Percentiles rank a stretch among this genome's conserved stretches.
Conservation (phyloP, 2,113 vertebrate species). For the Tachysurus fulvidraco region DNA sequence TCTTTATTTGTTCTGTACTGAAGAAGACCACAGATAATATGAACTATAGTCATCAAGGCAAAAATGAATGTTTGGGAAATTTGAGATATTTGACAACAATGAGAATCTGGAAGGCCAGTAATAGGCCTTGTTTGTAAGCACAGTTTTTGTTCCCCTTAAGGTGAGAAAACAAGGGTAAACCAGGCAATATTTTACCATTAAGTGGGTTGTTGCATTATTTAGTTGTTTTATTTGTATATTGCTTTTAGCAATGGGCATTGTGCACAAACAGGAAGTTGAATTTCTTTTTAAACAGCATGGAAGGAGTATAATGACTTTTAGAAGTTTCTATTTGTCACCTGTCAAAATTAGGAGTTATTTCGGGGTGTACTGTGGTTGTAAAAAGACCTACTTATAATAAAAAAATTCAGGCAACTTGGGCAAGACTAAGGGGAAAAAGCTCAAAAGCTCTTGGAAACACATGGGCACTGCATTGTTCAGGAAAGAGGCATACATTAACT, state of each 20-base stretch:
- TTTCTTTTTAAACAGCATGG: too few species aligned
- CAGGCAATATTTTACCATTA: slow-evolving; percentile 61
- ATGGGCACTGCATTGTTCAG: background rate
- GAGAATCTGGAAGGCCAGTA: slow-evolving; percentile 17
- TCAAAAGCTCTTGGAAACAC: background rate
- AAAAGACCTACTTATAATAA: background rate
- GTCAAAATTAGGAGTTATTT: too few species aligned
- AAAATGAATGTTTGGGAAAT: slow-evolving; percentile 34
- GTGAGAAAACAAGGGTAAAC: slow-evolving; percentile 49
- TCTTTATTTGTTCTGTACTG: background rate
- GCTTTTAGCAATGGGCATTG: too few species aligned
- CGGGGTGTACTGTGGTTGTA: too few species aligned
- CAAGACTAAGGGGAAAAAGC: background rate
- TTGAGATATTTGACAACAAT: slow-evolving; percentile 17
- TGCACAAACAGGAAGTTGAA: too few species aligned
- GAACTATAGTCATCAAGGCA: background rate
- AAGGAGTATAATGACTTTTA: too few species aligned
- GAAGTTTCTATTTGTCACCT: too few species aligned
- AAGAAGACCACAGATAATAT: background rate
- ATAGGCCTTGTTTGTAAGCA: slow-evolving; percentile 37
- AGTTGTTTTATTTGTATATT: too few species aligned
- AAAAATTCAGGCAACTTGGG: background rate
- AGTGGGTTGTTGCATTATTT: slow-evolving; percentile 58
- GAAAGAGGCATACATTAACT: background rate
- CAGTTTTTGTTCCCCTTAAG: slow-evolving; percentile 28